Base-by-base conservation (phyloP, 2,113 vertebrate genomes). In the Regulus satrapa region DNA sequence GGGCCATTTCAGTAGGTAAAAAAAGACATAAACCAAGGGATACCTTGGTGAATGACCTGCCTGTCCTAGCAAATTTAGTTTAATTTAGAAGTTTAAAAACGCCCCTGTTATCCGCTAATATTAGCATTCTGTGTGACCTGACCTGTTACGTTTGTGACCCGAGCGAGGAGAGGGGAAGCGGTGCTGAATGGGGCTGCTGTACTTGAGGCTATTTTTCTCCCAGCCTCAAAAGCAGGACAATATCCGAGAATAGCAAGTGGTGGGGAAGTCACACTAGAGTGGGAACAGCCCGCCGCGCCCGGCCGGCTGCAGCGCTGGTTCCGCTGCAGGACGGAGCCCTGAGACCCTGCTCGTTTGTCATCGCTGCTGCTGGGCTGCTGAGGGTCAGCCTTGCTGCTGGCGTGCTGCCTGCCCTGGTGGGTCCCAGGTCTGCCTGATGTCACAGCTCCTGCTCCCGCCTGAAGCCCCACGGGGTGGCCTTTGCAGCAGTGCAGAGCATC, bases 11-110 rank as follows among this genome's bases (percentile, higher is more conserved):
- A 67, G 32, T 51, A 62, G 79, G 51, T 89, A 51, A 82, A 71
- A 83, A 77, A 67, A 45, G 17, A 9, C 83, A 26, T 67, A 92
- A 88, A 77, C 46, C 32, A 16, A 62, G 43, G 75, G 59, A 51
- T 66, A 92, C 32, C 63, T 73, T 95, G 56, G 54, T 92, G 90
- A 92, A 64, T 92, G 90, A 94, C 88, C 85, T 92, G 63, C 55
- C 83, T 96, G 92, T 95, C 76, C 76, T 77, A 91, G 82, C 63
- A 93, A 93, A 77, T 90, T 88, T 49, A 66, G 74, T 91, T 93
- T 82, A 75, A 83, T 78, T 83, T 75, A 63, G 83, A 82, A 66
- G 66, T 96, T 95, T 89, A 68, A 91, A 94, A 94, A 63, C 13
- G 91, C 14, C 74, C 61, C 86, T 41, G 36, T 85, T 88, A 87